A percentile compares a stretch with the other conserved stretches of the same genome.
Evolutionary conservation across 2,888 invertebrate genomes (phyloP).

Genomic region (Shargacucullia verbasci): DNA sequence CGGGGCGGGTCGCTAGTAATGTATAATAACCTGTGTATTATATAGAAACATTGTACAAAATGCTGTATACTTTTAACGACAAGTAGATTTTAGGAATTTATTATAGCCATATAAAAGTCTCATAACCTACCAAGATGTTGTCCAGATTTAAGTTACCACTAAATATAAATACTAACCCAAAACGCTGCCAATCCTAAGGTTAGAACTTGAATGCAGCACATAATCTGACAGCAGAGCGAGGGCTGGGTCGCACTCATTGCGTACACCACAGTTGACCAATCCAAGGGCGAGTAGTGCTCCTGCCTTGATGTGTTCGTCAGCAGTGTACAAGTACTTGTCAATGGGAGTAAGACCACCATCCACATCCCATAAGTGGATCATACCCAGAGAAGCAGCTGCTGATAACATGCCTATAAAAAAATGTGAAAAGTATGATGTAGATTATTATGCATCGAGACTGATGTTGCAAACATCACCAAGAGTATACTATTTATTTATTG

Average conservation of each 20-base stretch:
- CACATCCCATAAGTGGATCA: conserved; percentile 99
- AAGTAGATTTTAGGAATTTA: too few relatives aligned
- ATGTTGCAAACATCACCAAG: too few relatives aligned
- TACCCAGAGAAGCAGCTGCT: conserved; percentile 98
- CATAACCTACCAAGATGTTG: background rate
- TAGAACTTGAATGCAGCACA: conserved; percentile 94
- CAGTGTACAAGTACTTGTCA: conserved; percentile 98
- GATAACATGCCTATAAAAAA: conserved; percentile 94
- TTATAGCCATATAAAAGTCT: background rate
- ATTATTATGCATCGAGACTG: too few relatives aligned
- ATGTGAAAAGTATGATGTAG: too few relatives aligned
- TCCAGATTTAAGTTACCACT: background rate
- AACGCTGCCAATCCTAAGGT: conserved; percentile 96
- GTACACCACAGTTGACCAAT: conserved; percentile 98
- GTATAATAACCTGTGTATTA: too few relatives aligned
- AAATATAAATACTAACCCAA: conserved; percentile 80
- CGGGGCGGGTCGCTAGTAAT: too few relatives aligned
- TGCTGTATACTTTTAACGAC: too few relatives aligned
- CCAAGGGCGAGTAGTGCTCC: conserved; percentile 99
- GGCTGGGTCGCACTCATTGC: conserved; percentile 99
- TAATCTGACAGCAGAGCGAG: conserved; percentile 98
- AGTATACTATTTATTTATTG: too few relatives aligned
- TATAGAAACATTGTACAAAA: too few relatives aligned
- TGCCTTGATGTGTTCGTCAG: conserved; percentile 98
- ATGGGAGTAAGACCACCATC: conserved; percentile 99